Evolutionary conservation across 2,113 vertebrate species (phyloP).

Genomic region (Thalassarche chlororhynchos): DNA sequence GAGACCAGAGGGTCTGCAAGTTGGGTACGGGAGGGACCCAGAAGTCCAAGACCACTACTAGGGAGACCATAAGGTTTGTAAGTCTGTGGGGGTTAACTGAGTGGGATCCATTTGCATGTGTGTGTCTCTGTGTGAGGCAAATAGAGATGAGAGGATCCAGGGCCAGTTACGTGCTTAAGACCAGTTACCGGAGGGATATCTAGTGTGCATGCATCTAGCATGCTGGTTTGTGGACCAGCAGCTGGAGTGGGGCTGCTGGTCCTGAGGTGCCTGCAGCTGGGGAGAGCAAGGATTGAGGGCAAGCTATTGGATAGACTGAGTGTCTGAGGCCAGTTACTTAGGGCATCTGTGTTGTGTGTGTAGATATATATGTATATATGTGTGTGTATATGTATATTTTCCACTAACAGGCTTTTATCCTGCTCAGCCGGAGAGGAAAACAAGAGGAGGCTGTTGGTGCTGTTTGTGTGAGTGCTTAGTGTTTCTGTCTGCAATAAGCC

Average conservation of each 20-base stretch:
- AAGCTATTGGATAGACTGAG: background rate
- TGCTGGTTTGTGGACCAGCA: background rate
- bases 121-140: background rate
- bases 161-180: background rate
- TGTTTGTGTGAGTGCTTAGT: background rate
- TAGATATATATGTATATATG: background rate
- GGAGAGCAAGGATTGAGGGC: background rate
- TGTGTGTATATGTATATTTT: background rate
- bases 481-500: background rate
- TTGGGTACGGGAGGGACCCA: fast-evolving
- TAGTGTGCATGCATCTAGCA: background rate
- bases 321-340: background rate
- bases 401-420: background rate
- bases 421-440: background rate
- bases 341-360: background rate
- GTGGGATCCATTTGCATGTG: background rate
- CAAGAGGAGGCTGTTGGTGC: background rate
- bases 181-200: background rate
- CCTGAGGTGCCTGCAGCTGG: background rate
- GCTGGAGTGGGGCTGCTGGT: background rate
- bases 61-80: background rate
- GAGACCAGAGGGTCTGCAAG: background rate
- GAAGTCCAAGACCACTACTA: background rate
- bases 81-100: fast-evolving
- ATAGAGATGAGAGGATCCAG: background rate